Percentiles rank a stretch among this genome's conserved stretches.
Evolutionary conservation across 2,797 vertebrate species (phyloP).

Genomic region (Taeniopygia guttata): DNA sequence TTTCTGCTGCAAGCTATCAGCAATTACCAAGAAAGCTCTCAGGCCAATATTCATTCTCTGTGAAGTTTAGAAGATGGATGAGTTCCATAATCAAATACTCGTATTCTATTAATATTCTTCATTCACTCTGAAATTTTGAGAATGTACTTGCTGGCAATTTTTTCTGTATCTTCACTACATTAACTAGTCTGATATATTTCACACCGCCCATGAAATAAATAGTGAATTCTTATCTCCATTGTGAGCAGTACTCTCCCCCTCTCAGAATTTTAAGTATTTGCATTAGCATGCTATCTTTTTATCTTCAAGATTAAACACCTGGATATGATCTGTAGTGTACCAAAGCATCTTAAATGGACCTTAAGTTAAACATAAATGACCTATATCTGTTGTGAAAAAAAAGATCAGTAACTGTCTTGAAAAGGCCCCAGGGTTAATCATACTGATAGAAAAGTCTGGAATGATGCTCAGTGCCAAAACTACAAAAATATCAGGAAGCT

Average conservation of each 20-base stretch:
- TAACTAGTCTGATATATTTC: not conserved
- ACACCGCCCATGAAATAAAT: not conserved
- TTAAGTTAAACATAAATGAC: not conserved
- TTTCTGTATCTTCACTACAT: not conserved
- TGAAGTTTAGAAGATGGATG: constrained; percentile 19
- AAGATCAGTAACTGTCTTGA: not conserved
- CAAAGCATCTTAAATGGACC: not conserved
- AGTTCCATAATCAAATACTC: not conserved
- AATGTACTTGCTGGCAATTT: not conserved
- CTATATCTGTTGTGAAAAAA: not conserved
- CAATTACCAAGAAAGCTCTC: constrained; percentile 95
- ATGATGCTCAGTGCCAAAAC: not conserved
- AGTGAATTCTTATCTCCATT: not conserved
- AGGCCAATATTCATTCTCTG: constrained; percentile 99
- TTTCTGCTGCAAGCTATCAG: constrained; percentile 97
- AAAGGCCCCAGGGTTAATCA: not conserved
- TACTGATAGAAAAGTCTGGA: not conserved
- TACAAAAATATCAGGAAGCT: not conserved
- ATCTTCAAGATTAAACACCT: not conserved
- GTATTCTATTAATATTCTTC: not conserved
- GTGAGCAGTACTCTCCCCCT: not conserved
- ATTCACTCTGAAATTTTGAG: not conserved
- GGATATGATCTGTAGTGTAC: not conserved
- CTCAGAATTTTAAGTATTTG: not conserved
- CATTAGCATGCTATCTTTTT: not conserved